phyloP scores from a whole-genome alignment of 2,113 vertebrate species.

The Anolis carolinensis region DNA sequence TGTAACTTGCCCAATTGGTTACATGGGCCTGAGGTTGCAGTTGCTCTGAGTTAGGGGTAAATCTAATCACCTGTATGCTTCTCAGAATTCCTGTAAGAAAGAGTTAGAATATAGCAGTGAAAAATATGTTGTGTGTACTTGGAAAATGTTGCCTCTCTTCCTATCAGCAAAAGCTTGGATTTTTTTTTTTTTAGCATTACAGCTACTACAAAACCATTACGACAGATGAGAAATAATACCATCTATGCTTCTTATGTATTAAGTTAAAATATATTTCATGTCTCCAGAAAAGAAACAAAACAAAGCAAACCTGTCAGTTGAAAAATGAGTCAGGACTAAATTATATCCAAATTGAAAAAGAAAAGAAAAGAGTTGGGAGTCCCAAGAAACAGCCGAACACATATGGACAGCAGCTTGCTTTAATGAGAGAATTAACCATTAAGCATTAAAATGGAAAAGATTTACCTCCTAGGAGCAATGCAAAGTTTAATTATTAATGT shows the following conservation, averaged over 20 bases:
- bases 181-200: constrained; percentile 31
- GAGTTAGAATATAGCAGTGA: not conserved
- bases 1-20: no score
- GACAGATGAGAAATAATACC: constrained; percentile 2
- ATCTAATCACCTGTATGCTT: not conserved
- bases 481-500: constrained; percentile 9
- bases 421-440: constrained; percentile 29
- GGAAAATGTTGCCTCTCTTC: not conserved
- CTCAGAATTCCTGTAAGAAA: not conserved
- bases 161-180: constrained; percentile 24
- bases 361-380: not conserved
- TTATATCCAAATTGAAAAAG: not conserved
- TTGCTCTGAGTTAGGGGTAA: not conserved
- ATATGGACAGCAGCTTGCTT: constrained; percentile 35
- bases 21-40: no score
- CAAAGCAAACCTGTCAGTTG: not conserved
- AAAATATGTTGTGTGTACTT: not conserved
- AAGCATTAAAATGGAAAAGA: constrained; percentile 13
- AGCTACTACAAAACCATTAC: not conserved
- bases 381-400: constrained; percentile 8
- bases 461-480: not conserved
- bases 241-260: constrained; percentile 11
- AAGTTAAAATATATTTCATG: not conserved
- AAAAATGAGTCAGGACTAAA: rapidly evolving
- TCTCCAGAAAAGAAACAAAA: constrained; percentile 32